Evolutionary conservation across 1,140 invertebrate genomes (phyloP).

Genomic region (Araneus ventricosus): DNA sequence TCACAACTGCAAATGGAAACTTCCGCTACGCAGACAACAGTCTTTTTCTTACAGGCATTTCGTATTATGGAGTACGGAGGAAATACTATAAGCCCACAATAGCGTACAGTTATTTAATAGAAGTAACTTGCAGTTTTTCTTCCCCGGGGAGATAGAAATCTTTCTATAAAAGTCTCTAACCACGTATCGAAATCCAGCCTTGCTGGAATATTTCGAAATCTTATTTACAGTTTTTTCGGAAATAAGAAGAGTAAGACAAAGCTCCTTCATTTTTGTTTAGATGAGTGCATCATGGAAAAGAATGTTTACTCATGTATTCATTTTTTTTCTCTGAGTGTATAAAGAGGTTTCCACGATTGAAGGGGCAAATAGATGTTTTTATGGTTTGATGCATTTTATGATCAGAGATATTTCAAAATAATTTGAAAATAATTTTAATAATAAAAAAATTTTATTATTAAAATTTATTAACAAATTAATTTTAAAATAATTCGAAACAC

Average conservation of each 20-base stretch:
- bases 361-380: no score
- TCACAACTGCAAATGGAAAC: neutral
- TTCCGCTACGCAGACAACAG: constrained; percentile 25
- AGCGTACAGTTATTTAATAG: constrained; percentile 43
- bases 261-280: neutral
- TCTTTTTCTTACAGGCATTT: neutral
- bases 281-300: neutral
- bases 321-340: no score
- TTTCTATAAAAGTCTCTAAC: neutral
- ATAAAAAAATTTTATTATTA: no score
- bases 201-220: neutral
- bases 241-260: neutral
- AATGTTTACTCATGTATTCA: no score
- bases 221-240: neutral
- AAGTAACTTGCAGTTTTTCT: neutral
- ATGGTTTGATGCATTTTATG: no score
- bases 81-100: constrained; percentile 38
- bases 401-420: no score
- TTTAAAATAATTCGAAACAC: no score
- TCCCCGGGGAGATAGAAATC: neutral
- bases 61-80: constrained; percentile 17
- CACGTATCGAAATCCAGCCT: neutral
- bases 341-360: no score
- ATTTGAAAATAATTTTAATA: no score
- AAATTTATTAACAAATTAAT: no score